Conservation (phyloP, 2,797 vertebrate species). For the Pterois miles region DNA sequence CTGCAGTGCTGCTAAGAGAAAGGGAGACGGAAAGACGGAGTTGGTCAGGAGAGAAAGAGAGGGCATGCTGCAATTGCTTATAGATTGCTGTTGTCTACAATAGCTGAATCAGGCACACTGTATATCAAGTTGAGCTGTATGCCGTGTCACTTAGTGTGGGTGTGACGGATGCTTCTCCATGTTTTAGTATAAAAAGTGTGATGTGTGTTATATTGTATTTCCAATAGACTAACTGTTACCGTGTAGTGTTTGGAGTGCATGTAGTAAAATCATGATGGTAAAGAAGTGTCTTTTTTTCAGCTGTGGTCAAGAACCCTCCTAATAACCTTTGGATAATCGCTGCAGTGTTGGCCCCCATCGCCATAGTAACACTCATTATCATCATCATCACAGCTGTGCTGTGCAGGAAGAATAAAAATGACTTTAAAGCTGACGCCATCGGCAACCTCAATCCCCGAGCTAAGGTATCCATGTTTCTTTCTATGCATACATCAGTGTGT, state of each 20-base stretch:
- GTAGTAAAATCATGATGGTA: conserved; percentile 5
- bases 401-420: conserved; percentile 97
- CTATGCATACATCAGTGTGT: neutral
- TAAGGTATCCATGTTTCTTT: conserved; percentile 83
- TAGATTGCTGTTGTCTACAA: conserved; percentile 44
- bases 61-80: conserved; percentile 38
- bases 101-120: conserved; percentile 50
- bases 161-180: conserved; percentile 40
- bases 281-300: conserved; percentile 74
- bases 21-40: conserved; percentile 9
- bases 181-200: conserved; percentile 26
- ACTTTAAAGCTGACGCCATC: conserved; percentile 95
- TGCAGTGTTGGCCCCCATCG: conserved; percentile 94
- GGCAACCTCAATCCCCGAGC: conserved; percentile 94
- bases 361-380: conserved; percentile 94
- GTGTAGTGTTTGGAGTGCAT: conserved; percentile 1
- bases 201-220: conserved; percentile 23
- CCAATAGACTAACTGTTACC: neutral
- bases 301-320: conserved; percentile 96
- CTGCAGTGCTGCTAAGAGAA: conserved; percentile 51
- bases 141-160: conserved; percentile 22
- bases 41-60: neutral
- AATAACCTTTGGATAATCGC: conserved; percentile 99
- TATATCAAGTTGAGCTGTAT: conserved; percentile 31
- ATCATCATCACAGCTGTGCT: conserved; percentile 98